A percentile compares a stretch with the other conserved stretches of the same genome.
phyloP scores from a whole-genome alignment of 2,888 invertebrate species.

The Hoplodrina blanda region DNA sequence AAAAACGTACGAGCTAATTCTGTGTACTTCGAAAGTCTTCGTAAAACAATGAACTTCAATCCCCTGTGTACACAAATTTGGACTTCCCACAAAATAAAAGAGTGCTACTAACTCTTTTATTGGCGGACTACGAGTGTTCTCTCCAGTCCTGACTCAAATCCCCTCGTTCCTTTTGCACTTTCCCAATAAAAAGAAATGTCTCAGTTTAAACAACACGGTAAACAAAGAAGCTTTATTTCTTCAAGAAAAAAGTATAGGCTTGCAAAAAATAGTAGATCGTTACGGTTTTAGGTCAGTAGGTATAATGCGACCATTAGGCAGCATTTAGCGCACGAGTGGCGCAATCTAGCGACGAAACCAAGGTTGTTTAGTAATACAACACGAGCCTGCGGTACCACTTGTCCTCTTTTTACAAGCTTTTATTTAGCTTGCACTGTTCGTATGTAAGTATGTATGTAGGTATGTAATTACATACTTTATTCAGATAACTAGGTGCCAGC shows the following conservation, averaged over 20 bases:
- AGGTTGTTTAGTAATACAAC: conserved; percentile 37
- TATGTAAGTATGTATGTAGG: no score
- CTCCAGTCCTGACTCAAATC: not conserved
- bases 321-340: conserved; percentile 27
- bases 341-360: conserved; percentile 45
- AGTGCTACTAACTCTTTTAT: not conserved
- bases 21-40: no score
- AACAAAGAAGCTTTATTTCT: not conserved
- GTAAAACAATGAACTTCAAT: no score
- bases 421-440: no score
- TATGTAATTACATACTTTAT: conserved; percentile 19
- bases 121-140: not conserved
- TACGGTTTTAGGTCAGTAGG: not conserved
- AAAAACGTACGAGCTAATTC: no score
- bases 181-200: not conserved
- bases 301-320: conserved; percentile 11
- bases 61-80: not conserved
- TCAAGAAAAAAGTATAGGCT: not conserved
- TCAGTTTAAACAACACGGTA: not conserved
- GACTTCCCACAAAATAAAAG: not conserved
- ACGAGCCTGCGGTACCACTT: conserved; percentile 19
- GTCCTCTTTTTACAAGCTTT: conserved; percentile 32
- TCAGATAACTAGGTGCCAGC: conserved; percentile 10
- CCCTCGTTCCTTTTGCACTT: conserved; percentile 3
- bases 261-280: not conserved